Base-by-base conservation (phyloP, 1,140 invertebrate species). In the Drosophila gunungcola region DNA sequence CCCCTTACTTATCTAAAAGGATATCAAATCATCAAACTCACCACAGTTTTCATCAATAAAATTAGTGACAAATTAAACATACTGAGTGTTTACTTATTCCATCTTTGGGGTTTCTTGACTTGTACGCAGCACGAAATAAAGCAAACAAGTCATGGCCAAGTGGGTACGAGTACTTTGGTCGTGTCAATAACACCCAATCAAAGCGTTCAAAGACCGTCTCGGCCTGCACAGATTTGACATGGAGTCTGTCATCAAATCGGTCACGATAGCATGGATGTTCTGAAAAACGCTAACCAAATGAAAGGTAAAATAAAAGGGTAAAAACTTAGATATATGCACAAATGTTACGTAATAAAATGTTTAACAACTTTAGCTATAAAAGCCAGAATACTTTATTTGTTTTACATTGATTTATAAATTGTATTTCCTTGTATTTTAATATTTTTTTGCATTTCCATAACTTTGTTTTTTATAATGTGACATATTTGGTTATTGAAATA, bases 121-220 rank as follows among this genome's bases (percentile, higher is more conserved):
- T 11, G n/a, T 2, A 10, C 13, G 43, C 29, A 21, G 36, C 42
- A 10, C 16, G 27, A 16, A 10, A 34, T 32, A 51, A 49, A 54
- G 34, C 29, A 48, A 70, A 57, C 64, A 61, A 73, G 54, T 73
- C 67, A 61, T 61, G 70, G 68, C 46, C 41, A 73, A 72, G 41
- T 60, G 32, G 38, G 56, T 48, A 61, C 56, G 25, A 45, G 67
- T 55, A 69, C 63, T 69, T 48, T 60, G 58, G 70, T 45, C 63
- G 76, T 76, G 72, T 80, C 80, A 80, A 85, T 76, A 80, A 53
- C 77, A 80, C 63, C 61, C 81, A 85, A 80, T 80, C 77, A 84
- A 73, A 63, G 45, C 29, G 55, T 49, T 77, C 62, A 85, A 46
- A 80, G 62, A 85, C 65, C 77, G 65, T 69, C 42, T 61, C 77